These are phyloP conservation scores for Platanista minor DNA, from an alignment of 2,113 vertebrate genomes.

Conservation along the genomic window DNA sequence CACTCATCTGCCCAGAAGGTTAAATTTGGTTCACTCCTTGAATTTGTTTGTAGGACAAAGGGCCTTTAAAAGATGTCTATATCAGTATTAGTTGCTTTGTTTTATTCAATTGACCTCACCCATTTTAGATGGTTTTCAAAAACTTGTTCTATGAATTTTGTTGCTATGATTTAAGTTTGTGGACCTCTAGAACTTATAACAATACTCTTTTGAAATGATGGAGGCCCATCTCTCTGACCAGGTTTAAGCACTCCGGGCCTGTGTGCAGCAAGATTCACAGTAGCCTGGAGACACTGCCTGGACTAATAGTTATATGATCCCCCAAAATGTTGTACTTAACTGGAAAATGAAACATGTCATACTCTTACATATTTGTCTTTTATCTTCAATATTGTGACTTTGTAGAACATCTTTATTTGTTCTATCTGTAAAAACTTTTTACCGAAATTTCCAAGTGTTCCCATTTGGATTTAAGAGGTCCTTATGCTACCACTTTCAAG, in stretches of 20 bases:
- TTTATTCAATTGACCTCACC: not conserved
- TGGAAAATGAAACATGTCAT: slow-evolving; percentile 47
- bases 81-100: not conserved
- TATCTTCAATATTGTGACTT: slow-evolving; percentile 10
- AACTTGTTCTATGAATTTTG: not conserved
- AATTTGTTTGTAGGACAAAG: not conserved
- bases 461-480: slow-evolving; percentile 27
- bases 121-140: not conserved
- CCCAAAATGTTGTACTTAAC: not conserved
- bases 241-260: not conserved
- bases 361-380: slow-evolving; percentile 1
- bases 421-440: not conserved
- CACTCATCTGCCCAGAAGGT: not conserved
- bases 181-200: not conserved
- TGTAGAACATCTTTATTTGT: not conserved
- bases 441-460: not conserved
- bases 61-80: not conserved
- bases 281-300: not conserved
- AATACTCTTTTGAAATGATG: not conserved
- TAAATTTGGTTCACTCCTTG: not conserved
- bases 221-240: not conserved
- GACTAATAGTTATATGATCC: not conserved
- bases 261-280: not conserved
- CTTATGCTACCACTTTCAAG: not conserved
- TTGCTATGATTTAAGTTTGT: not conserved